Base-by-base conservation (phyloP, 2,797 vertebrate species). In the Crocidura indochinensis region DNA sequence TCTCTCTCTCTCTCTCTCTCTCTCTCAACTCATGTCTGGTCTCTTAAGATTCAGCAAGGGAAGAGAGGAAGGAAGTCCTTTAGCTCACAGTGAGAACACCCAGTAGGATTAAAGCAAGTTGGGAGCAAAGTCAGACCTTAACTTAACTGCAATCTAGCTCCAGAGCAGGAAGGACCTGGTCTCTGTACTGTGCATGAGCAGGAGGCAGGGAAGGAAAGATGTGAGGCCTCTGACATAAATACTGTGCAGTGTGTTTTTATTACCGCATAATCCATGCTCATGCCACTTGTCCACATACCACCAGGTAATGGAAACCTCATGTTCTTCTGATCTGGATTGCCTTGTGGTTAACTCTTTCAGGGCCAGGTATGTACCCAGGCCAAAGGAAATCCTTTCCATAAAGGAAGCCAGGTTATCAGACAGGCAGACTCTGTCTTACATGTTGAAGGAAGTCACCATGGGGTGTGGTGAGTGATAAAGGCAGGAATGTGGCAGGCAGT, bases 281-380 rank as follows among this genome's bases (percentile, higher is more conserved):
- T 97, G 96, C 97, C 97, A 97, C 97, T 98, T 98, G 97, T 97
- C 95, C 84, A 87, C 97, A 98, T 97, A 98, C 97, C 97, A 94
- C 91, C 94, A 86, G 95, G 94, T 98, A 98, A 98, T 98, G 97
- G 95, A 97, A 98, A 98, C 97, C 97, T 97, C 96, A 98, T 98
- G 97, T 97, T 96, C 96, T 96, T 84, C 96, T 94, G 94, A 84
- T 96, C 95, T 91, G 97, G 96, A 93, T 94, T 88, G 95, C 95
- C 91, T 71, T 87, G 68, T 88, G 94, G 93, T 98, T 98, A 98
- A 98, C 97, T 96, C 97, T 97, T 97, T 94, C 97, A 94, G 95
- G 90, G 49, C 96, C 96, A 97, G 95, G 91, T 91, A 93, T 96
- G 84, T 56, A 94, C 89, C 90, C 56, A 91, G 87, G 93, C 86